A percentile compares a stretch with the other conserved stretches of the same genome.
These are phyloP conservation scores for Aplidium turbinatum DNA, from an alignment of 23 tunicate genomes.

Conservation along the genomic window DNA sequence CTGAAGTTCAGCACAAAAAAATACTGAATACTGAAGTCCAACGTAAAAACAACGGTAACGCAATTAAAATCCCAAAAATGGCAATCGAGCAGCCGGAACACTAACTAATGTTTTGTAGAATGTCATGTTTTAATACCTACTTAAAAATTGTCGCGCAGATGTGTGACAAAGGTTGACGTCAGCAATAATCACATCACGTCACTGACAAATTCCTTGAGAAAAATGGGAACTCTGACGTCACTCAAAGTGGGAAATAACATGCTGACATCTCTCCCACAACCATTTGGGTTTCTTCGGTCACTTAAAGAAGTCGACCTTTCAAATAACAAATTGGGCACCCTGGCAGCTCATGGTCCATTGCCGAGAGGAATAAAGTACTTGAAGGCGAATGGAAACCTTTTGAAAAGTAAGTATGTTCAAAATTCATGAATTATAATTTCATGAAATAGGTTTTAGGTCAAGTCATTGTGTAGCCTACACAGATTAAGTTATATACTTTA, in stretches of 20 bases:
- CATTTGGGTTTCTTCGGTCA: conserved; percentile 75
- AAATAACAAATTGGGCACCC: conserved; percentile 47
- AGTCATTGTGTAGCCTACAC: too few relatives aligned
- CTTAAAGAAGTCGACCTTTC: conserved; percentile 73
- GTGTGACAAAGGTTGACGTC: conserved; percentile 56
- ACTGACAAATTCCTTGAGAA: conserved; percentile 59
- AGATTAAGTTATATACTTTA: too few relatives aligned
- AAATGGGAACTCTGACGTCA: conserved; percentile 56
- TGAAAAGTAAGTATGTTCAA: conserved; percentile 51
- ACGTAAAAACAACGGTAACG: too few relatives aligned
- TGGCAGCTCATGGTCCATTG: conserved; percentile 57
- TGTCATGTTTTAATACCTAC: too few relatives aligned
- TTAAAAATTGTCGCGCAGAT: too few relatives aligned
- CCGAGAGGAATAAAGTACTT: conserved; percentile 70
- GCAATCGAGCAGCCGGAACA: too few relatives aligned
- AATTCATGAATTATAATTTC: background rate
- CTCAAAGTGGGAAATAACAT: conserved; percentile 61
- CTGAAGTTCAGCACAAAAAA: too few relatives aligned
- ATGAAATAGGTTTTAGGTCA: background rate
- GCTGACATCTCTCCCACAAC: conserved; percentile 78
- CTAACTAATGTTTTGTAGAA: too few relatives aligned
- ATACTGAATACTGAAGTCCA: too few relatives aligned
- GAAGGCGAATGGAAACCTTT: conserved; percentile 71
- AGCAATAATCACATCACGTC: conserved; percentile 77
- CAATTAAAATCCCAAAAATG: too few relatives aligned